Evolutionary conservation across 2,888 invertebrate species (phyloP).

Genomic region (Apamea anceps): DNA sequence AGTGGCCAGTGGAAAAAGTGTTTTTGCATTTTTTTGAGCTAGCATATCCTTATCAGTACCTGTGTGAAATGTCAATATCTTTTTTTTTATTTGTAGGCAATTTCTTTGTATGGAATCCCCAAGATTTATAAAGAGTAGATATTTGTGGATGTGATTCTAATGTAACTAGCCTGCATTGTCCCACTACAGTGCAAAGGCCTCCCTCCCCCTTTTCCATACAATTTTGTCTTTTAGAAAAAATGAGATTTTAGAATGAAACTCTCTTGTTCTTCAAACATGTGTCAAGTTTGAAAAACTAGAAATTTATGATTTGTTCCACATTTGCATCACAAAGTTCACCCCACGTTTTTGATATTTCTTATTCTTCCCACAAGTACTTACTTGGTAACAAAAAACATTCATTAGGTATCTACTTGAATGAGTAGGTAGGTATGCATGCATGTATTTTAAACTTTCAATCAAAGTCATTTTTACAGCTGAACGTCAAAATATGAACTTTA

Average conservation of each 20-base stretch:
- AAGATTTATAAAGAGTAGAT: background rate
- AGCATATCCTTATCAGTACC: background rate
- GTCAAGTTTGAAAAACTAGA: background rate
- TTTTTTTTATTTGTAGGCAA: background rate
- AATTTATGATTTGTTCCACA: background rate
- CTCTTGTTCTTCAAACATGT: background rate
- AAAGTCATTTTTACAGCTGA: background rate
- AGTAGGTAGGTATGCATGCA: too few species aligned
- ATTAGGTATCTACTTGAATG: background rate
- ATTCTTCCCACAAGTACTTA: background rate
- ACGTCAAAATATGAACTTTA: background rate
- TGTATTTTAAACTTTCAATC: conserved; percentile 1
- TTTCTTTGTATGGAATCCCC: background rate
- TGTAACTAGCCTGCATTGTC: background rate
- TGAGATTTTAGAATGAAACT: background rate
- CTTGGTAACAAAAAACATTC: background rate
- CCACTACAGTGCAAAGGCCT: background rate
- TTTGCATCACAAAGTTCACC: background rate
- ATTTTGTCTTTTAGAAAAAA: background rate
- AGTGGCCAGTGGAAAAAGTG: too few species aligned
- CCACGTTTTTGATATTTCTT: background rate
- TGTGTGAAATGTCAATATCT: background rate
- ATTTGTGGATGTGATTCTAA: background rate
- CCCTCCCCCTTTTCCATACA: too few species aligned
- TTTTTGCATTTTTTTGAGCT: background rate